A percentile compares a stretch with the other conserved stretches of the same genome.
These are phyloP conservation scores for Drosophila ironensis DNA, from an alignment of 1,140 invertebrate species.

Conservation along the genomic window DNA sequence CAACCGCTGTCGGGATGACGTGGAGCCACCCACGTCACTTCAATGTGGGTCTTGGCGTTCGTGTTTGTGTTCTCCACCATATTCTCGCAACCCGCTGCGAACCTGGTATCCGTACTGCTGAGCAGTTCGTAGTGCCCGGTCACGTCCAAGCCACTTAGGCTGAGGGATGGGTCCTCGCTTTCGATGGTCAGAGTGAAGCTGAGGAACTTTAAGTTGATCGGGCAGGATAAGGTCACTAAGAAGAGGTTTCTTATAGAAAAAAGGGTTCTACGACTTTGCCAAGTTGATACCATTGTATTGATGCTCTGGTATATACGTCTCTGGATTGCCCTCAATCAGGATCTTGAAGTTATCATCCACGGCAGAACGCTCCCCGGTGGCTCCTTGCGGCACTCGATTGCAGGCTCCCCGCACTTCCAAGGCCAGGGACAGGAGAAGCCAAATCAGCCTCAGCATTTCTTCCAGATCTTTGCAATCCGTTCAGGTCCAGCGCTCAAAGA, in stretches of 20 bases:
- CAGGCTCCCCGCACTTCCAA: slow-evolving; percentile 26
- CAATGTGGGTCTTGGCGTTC: slow-evolving; percentile 87
- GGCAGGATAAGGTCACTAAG: slow-evolving; percentile 62
- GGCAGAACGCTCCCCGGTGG: slow-evolving; percentile 64
- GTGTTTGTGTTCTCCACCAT: slow-evolving; percentile 88
- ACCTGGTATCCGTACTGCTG: slow-evolving; percentile 86
- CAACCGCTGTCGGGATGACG: slow-evolving; percentile 88
- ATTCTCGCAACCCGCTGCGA: slow-evolving; percentile 89
- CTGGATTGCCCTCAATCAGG: slow-evolving; percentile 85
- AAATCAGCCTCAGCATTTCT: slow-evolving; percentile 3
- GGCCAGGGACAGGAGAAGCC: slow-evolving; percentile 1
- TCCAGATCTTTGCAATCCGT: neutral
- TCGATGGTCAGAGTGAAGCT: slow-evolving; percentile 88
- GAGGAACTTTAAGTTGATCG: slow-evolving; percentile 85
- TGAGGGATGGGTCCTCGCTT: slow-evolving; percentile 76
- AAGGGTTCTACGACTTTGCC: no score
- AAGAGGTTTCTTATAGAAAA: neutral
- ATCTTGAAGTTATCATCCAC: slow-evolving; percentile 84
- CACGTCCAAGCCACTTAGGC: slow-evolving; percentile 61
- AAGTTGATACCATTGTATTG: slow-evolving; percentile 86
- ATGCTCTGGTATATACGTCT: slow-evolving; percentile 87
- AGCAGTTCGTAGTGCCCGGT: slow-evolving; percentile 85
- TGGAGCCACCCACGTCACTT: slow-evolving; percentile 90
- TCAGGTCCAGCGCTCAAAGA: slow-evolving; percentile 29
- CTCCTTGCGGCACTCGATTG: slow-evolving; percentile 62